Conservation (phyloP, 2,113 vertebrate species). For the Butorides virescens region DNA sequence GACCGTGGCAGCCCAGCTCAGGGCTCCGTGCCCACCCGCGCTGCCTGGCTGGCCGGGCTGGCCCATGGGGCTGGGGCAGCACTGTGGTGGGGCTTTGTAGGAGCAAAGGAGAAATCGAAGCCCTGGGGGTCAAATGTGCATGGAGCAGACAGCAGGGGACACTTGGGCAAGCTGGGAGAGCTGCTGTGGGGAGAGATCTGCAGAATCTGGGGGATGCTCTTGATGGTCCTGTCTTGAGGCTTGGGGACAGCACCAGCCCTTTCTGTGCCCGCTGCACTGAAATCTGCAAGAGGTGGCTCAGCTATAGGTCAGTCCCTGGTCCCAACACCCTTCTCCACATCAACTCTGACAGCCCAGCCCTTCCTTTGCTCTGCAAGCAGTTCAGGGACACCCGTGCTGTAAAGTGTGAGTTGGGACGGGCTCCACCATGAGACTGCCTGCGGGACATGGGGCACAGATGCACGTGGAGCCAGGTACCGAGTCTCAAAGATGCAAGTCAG, state of each 20-base stretch:
- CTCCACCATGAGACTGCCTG: not conserved
- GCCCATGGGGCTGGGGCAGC: not conserved
- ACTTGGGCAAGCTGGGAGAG: not conserved
- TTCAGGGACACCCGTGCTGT: not conserved
- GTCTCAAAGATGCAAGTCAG: not conserved
- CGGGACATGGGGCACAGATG: not conserved
- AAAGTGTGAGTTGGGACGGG: not conserved
- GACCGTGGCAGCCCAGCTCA: fast-evolving
- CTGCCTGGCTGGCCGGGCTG: not conserved
- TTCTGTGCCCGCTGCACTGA: not conserved
- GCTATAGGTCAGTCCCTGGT: not conserved
- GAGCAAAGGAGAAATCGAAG: not conserved
- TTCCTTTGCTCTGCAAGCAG: not conserved
- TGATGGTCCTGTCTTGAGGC: not conserved
- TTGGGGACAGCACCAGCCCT: not conserved
- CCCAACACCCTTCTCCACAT: fast-evolving
- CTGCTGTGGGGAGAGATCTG: not conserved
- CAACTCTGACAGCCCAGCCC: not conserved
- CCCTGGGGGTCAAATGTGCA: not conserved
- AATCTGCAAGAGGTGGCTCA: not conserved
- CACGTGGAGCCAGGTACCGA: fast-evolving
- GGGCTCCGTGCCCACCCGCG: not conserved
- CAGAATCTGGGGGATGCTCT: not conserved
- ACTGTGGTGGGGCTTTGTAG: too few relatives aligned
- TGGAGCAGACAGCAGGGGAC: not conserved